Percentiles rank a stretch among this genome's conserved stretches.
These are phyloP conservation scores for Belonocnema kinseyi DNA, from an alignment of 1,140 invertebrate genomes.

Conservation along the genomic window DNA sequence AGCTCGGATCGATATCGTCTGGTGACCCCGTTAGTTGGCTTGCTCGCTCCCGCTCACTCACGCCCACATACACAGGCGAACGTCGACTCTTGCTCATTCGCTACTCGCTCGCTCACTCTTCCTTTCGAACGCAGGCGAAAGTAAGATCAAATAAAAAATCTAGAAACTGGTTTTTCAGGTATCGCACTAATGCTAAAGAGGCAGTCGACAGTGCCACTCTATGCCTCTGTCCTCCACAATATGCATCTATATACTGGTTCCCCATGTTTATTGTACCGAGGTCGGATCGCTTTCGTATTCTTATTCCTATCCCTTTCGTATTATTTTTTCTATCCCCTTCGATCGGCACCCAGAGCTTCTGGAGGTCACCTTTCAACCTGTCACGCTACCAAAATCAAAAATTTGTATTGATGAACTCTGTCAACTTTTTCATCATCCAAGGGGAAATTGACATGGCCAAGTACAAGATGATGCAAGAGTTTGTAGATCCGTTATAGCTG, in stretches of 20 bases:
- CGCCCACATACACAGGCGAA: constrained; percentile 40
- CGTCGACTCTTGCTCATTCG: constrained; percentile 40
- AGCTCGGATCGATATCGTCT: constrained; percentile 61
- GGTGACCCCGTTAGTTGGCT: constrained; percentile 64
- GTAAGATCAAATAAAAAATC: constrained; percentile 68
- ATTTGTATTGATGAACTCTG: not conserved
- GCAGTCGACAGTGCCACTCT: constrained; percentile 46
- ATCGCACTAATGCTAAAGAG: constrained; percentile 67
- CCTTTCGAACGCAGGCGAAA: constrained; percentile 69
- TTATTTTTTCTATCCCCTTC: not conserved
- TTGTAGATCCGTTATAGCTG: no score
- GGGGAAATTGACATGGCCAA: no score
- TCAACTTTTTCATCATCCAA: not conserved
- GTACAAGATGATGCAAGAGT: no score
- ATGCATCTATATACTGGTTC: not conserved
- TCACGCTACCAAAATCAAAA: not conserved
- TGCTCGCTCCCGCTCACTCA: constrained; percentile 56
- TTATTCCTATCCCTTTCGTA: constrained; percentile 18
- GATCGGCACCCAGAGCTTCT: not conserved
- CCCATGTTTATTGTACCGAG: constrained; percentile 8
- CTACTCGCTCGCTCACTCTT: constrained; percentile 63
- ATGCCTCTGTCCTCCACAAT: constrained; percentile 24
- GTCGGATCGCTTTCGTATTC: constrained; percentile 22
- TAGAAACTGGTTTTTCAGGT: constrained; percentile 72
- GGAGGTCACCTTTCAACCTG: not conserved